Evolutionary conservation across 92 coral and sea anemone genomes (phyloP).

Genomic region (Epizoanthus scotinus): DNA sequence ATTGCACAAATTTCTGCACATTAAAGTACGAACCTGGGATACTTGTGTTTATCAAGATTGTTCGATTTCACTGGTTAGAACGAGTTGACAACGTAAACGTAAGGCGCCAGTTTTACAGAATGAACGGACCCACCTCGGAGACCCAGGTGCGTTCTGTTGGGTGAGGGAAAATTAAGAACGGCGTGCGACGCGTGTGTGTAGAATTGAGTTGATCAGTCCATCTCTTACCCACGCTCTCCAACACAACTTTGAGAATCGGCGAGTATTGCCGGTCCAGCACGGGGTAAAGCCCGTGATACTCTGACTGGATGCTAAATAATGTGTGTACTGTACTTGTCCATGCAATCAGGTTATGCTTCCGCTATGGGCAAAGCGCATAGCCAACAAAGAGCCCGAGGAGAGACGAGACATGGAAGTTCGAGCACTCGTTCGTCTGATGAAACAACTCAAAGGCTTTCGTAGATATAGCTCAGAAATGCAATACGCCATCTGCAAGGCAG

Average conservation of each 20-base stretch:
- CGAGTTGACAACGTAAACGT: too few relatives aligned
- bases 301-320: not conserved
- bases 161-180: too few relatives aligned
- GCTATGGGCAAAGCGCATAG: slow-evolving; percentile 78
- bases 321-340: not conserved
- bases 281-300: not conserved
- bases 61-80: too few relatives aligned
- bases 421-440: slow-evolving; percentile 72
- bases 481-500: slow-evolving; percentile 75
- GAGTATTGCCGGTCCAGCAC: not conserved
- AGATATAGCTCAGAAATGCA: slow-evolving; percentile 84
- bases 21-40: too few relatives aligned
- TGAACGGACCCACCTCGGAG: too few relatives aligned
- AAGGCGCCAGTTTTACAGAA: too few relatives aligned
- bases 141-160: too few relatives aligned
- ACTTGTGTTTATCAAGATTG: too few relatives aligned
- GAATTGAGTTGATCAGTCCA: too few relatives aligned
- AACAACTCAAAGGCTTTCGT: slow-evolving; percentile 92
- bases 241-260: not conserved
- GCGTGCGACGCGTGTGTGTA: too few relatives aligned
- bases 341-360: slow-evolving; percentile 73
- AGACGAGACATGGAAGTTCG: slow-evolving; percentile 73
- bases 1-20: too few relatives aligned
- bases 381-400: slow-evolving; percentile 60
- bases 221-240: too few relatives aligned